Evolutionary conservation across 2,113 vertebrate species (phyloP), one percentile per base, ranked within the genome.

Genomic region (Pollimyrus isidori): DNA sequence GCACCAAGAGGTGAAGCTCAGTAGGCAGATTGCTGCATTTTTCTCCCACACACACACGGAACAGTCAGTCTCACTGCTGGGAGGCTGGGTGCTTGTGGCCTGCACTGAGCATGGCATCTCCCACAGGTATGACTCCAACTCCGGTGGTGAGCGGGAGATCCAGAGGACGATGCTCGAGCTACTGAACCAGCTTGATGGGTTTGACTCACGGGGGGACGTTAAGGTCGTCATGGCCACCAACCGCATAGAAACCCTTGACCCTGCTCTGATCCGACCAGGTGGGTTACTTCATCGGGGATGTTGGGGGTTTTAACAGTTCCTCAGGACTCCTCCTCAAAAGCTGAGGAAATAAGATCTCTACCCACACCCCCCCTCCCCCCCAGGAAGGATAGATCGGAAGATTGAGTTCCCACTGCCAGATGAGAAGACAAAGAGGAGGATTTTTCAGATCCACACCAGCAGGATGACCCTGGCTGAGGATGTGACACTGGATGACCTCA

Each of bases 151-250:
- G 92, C 93, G 98, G 84, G 98, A 99, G 93, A 99, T 99, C 91
- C 98, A 99, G 93, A 96, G 98, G 87, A 99, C 98, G 0, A 99
- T 99, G 98, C 90, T 99, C 93, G 98, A 99, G 93, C 95, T 99
- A 88, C 94, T 99, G 91, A 99, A 99, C 95, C 98, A 99, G 89
- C 87, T 99, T 91, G 98, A 99, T 58, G 98, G 98, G 26, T 99
- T 99, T 91, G 98, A 99, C 91, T 99, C 98, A 0, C 93, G 98
- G 6, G 98, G 98, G 2, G 98, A 99, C 0, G 98, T 99, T 0
- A 99, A 99, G 94, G 98, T 99, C 13, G 99, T 99, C 92, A 99
- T 99, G 98, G 98, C 98, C 83, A 99, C 98, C 53, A 99, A 99
- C 91, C 95, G 98, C 91, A 99, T 99, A 96, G 98, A 99, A 93